Evolutionary conservation across 2,113 vertebrate genomes (phyloP).

Genomic region (Corynorhinus townsendii): DNA sequence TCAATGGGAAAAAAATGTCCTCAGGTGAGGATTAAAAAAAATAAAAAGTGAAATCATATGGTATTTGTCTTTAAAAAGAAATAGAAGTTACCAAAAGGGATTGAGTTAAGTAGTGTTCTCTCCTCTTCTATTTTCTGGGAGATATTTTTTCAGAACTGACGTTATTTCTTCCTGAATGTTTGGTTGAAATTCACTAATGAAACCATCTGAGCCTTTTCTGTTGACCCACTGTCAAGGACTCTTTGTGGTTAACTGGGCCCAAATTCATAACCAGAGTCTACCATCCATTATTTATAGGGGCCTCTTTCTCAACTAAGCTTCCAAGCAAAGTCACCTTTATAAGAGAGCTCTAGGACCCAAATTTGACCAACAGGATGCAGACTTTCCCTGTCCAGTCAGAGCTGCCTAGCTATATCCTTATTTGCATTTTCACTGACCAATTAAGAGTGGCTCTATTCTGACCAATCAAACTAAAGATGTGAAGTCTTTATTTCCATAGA

Average conservation of each 20-base stretch:
- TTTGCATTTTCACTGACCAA: neutral
- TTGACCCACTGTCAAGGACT: neutral
- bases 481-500: neutral
- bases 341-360: neutral
- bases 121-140: neutral
- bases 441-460: neutral
- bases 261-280: neutral
- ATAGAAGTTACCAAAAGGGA: neutral
- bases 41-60: no score
- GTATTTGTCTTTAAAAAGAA: neutral
- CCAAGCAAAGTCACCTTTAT: neutral
- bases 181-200: neutral
- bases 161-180: neutral
- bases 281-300: neutral
- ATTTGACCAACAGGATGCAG: neutral
- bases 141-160: neutral
- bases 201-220: neutral
- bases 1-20: no score
- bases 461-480: neutral
- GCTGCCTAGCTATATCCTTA: no score
- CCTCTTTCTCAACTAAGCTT: neutral
- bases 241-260: neutral
- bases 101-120: neutral
- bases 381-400: neutral
- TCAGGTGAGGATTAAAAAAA: no score